Percentiles rank a stretch among this genome's conserved stretches.
These are phyloP conservation scores for Steinernema scapterisci DNA, from an alignment of 2,888 invertebrate genomes.

Conservation along the genomic window DNA sequence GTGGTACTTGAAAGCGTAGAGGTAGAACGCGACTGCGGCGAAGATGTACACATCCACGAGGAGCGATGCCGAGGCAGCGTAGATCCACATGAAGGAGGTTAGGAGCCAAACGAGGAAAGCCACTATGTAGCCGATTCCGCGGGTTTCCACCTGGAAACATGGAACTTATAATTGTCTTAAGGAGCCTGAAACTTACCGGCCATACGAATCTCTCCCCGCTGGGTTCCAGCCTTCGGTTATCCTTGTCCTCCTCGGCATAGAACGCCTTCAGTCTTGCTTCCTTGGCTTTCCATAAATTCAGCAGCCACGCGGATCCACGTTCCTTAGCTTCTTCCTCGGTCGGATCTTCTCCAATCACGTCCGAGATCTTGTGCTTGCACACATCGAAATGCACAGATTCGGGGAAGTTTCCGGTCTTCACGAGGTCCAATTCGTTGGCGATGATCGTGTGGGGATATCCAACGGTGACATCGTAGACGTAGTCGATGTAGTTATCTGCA, in stretches of 20 bases:
- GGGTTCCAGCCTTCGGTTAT: slow-evolving; percentile 37
- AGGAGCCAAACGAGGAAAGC: slow-evolving; percentile 46
- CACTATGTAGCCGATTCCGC: slow-evolving; percentile 41
- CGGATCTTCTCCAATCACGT: slow-evolving; percentile 45
- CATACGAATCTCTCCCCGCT: slow-evolving; percentile 40
- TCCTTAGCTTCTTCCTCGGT: slow-evolving; percentile 39
- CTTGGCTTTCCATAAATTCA: slow-evolving; percentile 67
- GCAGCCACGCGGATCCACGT: slow-evolving; percentile 63
- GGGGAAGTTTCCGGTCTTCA: slow-evolving; percentile 76
- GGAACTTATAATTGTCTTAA: not conserved
- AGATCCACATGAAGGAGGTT: slow-evolving; percentile 42
- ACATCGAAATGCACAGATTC: slow-evolving; percentile 79
- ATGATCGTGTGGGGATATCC: slow-evolving; percentile 68
- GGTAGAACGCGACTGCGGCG: slow-evolving; percentile 50
- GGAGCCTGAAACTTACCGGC: slow-evolving; percentile 46
- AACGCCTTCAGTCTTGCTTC: slow-evolving; percentile 63
- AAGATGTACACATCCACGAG: slow-evolving; percentile 46
- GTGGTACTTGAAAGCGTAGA: slow-evolving; percentile 42
- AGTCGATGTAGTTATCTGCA: slow-evolving; percentile 74
- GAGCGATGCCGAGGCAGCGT: slow-evolving; percentile 23
- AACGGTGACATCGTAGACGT: slow-evolving; percentile 82
- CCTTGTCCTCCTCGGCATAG: slow-evolving; percentile 14
- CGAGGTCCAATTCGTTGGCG: slow-evolving; percentile 74
- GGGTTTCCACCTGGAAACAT: slow-evolving; percentile 42
- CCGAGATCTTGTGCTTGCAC: slow-evolving; percentile 69